These are phyloP conservation scores for Dorcus parallelipipedus DNA, from an alignment of 2,888 invertebrate species.

Conservation along the genomic window DNA sequence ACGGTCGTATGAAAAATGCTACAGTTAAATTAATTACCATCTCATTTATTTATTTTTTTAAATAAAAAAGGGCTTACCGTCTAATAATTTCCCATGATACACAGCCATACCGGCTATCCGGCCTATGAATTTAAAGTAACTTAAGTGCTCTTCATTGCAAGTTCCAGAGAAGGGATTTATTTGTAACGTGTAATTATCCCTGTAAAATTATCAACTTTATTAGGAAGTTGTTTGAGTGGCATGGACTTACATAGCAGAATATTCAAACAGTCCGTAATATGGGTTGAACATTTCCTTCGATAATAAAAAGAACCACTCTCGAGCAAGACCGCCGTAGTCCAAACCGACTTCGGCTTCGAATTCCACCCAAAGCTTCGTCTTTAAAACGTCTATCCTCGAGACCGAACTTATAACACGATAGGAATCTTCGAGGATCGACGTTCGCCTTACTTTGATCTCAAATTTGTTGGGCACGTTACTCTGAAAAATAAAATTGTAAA, in stretches of 20 bases:
- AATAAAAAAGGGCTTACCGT: constrained; percentile 60
- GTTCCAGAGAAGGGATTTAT: constrained; percentile 97
- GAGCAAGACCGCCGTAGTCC: constrained; percentile 94
- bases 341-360: constrained; percentile 96
- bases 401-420: constrained; percentile 93
- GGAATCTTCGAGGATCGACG: constrained; percentile 94
- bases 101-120: constrained; percentile 98
- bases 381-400: constrained; percentile 84
- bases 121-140: constrained; percentile 98
- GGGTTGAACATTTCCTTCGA: constrained; percentile 99
- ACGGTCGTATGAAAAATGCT: constrained; percentile 99
- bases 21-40: constrained; percentile 29
- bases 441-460: constrained; percentile 90
- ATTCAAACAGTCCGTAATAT: constrained; percentile 98
- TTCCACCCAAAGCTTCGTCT: constrained; percentile 98
- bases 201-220: constrained; percentile 40
- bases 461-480: constrained; percentile 96
- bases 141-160: constrained; percentile 96
- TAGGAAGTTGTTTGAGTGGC: background rate
- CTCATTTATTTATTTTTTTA: background rate
- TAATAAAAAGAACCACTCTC: constrained; percentile 98
- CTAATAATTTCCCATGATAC: constrained; percentile 95
- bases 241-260: constrained; percentile 88
- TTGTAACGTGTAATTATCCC: constrained; percentile 97
- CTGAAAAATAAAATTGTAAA: constrained; percentile 50